Evolutionary conservation across 2,888 invertebrate species (phyloP), one percentile per base, ranked within the genome.

Genomic region (Biston stratarius): DNA sequence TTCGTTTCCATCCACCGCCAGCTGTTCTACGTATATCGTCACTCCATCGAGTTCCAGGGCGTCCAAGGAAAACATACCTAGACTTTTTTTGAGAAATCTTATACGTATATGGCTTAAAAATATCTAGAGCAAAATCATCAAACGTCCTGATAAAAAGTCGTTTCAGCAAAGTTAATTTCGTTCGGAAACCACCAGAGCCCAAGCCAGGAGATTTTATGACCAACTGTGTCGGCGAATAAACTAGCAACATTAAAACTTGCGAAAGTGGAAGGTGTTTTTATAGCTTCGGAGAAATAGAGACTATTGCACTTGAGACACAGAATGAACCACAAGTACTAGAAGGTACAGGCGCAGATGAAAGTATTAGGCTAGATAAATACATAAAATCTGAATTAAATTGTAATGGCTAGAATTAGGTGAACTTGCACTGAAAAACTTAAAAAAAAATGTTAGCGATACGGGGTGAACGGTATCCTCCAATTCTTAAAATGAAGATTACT

Each of bases 141-240:
- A 8, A 38, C 38, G 38, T 24, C 24, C 38, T 36, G 33, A 11
- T 11, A n/a, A 11, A 34, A 51, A 8, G 34, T 42, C n/a, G 38
- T 33, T 14, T 36, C 34, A 52, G 47, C 38, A 63, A 69, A 66
- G 59, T 65, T 58, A 64, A 69, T 73, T 34, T 61, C 67, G 67
- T 76, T 74, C 55, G 64, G 40, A 61, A 48, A 70, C 40, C 45
- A 59, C 57, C 57, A 65, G 62, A 71, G 59, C 38, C 33, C 33
- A 40, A 59, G 44, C 11, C 57, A 52, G 65, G 58, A 64, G 62
- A 45, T 81, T 88, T 88, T 85, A 88, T 84, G 86, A 86, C 75
- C 69, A 74, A 77, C 68, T 84, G 83, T 83, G 82, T 74, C 66
- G 61, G 77, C 83, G 85, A 90, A 89, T 89, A 86, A 87, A 82